Percentiles rank a stretch among this genome's conserved stretches.
These are phyloP conservation scores for Rhegmatorhina hoffmannsi DNA, from an alignment of 2,113 vertebrate species.

Conservation along the genomic window DNA sequence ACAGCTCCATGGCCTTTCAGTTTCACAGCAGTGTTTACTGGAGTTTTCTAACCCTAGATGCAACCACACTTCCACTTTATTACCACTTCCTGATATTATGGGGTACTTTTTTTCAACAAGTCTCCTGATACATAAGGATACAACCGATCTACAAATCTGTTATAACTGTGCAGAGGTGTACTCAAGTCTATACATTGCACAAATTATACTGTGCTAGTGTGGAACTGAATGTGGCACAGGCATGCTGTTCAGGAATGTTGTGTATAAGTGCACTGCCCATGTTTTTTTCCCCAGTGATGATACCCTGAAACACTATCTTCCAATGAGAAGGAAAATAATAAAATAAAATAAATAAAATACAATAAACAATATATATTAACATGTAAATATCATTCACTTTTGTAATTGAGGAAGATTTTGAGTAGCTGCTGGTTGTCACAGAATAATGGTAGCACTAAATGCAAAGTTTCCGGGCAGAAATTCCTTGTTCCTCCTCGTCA, in stretches of 20 bases:
- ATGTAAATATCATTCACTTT: not conserved
- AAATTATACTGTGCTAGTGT: not conserved
- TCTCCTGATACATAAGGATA: slow-evolving; percentile 8
- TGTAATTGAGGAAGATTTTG: not conserved
- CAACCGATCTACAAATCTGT: not conserved
- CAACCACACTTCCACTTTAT: not conserved
- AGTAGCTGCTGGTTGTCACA: not conserved
- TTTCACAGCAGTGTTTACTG: not conserved
- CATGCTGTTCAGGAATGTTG: not conserved
- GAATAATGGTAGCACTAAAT: not conserved
- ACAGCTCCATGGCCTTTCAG: not conserved
- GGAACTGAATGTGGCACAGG: not conserved
- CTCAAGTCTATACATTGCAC: not conserved
- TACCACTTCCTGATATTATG: not conserved
- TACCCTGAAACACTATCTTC: not conserved
- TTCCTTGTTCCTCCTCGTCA: not conserved
- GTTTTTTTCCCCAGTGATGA: not conserved
- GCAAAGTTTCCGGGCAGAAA: not conserved
- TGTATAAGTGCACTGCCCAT: not conserved
- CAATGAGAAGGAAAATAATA: not conserved
- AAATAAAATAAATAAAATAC: not conserved
- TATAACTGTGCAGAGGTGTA: not conserved
- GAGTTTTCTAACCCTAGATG: not conserved
- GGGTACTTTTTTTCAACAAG: not conserved
- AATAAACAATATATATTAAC: not conserved